Evolutionary conservation across 2,113 vertebrate genomes (phyloP), one percentile per base, ranked within the genome.

Genomic region (Crotophaga sulcirostris): DNA sequence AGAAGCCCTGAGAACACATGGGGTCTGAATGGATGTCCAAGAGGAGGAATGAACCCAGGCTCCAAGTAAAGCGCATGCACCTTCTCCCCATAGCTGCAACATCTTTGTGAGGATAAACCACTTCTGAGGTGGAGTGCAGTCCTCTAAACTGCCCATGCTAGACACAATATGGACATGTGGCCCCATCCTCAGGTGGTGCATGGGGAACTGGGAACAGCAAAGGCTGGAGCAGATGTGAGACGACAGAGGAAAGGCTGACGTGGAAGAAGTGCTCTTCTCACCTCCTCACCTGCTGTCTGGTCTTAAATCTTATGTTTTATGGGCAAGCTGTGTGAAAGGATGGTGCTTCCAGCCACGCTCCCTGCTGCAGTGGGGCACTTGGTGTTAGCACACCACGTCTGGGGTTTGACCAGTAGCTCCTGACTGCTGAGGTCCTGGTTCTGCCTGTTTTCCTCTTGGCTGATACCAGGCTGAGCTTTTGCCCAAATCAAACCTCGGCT

Each of bases 371-470:
- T 54, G 16, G 26, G 13, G 64, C 13, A 36, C 15, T 18, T 0
- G 0, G 49, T 28, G 13, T 58, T 64, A 33, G 40, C n/a, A 12
- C 0, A 3, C 31, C 42, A 44, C 7, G 33, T 66, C 16, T 75
- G 56, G 40, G 34, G 52, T 36, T 86, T 86, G 34, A 9, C 67
- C 38, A 51, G 72, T 23, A 78, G 51, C 67, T 83, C n/a, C 75
- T 82, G 66, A 77, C 74, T 81, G 40, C 26, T 0, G 8, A 78
- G 74, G 34, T 89, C 76, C 92, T 76, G 54, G 33, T 64, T 83
- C 75, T 93, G 51, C 79, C 54, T 64, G 72, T 82, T 93, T 85
- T 89, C 38, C 44, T 84, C 67, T 55, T 59, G 54, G 19, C 42
- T 85, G 84, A 83, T 79, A 83, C 24, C 42, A 34, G 26, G 44